Conservation (phyloP, 2,113 vertebrate genomes). For the Salvelinus fontinalis region DNA sequence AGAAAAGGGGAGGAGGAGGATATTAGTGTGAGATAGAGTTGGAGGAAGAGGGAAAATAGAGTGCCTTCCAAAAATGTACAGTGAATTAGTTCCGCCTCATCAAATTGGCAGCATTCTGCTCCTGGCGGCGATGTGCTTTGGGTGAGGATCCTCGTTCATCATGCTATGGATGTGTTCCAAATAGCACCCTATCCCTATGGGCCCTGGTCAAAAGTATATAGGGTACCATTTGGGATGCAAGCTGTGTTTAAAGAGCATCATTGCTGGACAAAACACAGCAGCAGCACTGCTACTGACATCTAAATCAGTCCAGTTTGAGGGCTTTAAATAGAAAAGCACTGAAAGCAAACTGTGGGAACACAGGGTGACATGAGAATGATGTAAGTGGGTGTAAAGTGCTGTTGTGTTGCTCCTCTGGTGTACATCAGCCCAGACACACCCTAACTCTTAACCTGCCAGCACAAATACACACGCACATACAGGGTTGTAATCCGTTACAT, state of each 20-base stretch:
- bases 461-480: background rate
- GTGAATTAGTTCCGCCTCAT: conserved; percentile 64
- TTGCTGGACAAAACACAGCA: background rate
- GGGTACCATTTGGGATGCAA: background rate
- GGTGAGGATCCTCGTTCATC: conserved; percentile 12
- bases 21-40: background rate
- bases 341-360: background rate
- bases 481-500: too few relatives aligned
- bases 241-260: conserved; percentile 1
- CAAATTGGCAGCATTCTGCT: conserved; percentile 42
- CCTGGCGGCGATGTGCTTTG: conserved; percentile 45
- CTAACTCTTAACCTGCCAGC: background rate
- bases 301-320: background rate
- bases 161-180: background rate
- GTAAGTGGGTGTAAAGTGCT: too few relatives aligned
- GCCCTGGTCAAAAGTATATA: background rate
- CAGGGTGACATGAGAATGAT: too few relatives aligned
- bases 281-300: background rate
- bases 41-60: conserved; percentile 22
- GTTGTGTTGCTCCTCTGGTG: too few relatives aligned
- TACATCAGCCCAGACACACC: background rate
- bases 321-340: background rate
- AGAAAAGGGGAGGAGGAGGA: background rate
- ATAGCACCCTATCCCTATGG: too few relatives aligned
- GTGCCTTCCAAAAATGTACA: conserved; percentile 54